A percentile compares a stretch with the other conserved stretches of the same genome.
Conservation (phyloP, 2,113 vertebrate genomes). For the Pongo abelii region DNA sequence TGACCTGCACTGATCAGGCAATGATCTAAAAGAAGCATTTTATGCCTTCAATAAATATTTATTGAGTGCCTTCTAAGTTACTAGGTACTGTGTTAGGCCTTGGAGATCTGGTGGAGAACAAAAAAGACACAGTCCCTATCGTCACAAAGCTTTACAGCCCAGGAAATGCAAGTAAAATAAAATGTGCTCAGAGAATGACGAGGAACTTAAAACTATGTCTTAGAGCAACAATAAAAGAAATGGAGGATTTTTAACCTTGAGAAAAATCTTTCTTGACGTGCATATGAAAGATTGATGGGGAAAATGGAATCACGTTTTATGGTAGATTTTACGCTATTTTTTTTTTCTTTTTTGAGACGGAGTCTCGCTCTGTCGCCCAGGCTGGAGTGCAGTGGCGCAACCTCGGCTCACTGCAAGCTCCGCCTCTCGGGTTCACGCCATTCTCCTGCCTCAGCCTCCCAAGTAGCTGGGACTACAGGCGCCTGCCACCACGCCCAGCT, state of each 20-base stretch:
- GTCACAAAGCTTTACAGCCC: background rate
- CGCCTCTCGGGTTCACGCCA: no score
- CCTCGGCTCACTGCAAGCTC: no score
- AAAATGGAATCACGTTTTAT: background rate
- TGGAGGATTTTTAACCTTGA: background rate
- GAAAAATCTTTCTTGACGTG: conserved; percentile 19
- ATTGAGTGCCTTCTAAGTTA: background rate
- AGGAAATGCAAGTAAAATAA: background rate
- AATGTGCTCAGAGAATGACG: background rate
- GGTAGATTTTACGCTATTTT: background rate
- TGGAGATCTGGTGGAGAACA: background rate
- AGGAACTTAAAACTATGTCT: background rate
- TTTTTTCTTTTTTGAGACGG: no score
- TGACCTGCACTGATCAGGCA: background rate
- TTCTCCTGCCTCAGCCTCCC: no score
- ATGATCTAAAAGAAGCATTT: background rate
- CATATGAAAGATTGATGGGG: background rate
- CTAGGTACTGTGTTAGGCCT: background rate
- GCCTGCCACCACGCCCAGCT: no score
- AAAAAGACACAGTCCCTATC: background rate
- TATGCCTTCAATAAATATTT: background rate
- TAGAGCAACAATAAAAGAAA: conserved; percentile 26
- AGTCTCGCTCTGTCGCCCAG: no score
- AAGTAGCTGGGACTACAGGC: no score
- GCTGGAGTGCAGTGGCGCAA: no score